These are phyloP conservation scores for Scopus umbretta DNA, from an alignment of 2,113 vertebrate genomes.

Conservation along the genomic window DNA sequence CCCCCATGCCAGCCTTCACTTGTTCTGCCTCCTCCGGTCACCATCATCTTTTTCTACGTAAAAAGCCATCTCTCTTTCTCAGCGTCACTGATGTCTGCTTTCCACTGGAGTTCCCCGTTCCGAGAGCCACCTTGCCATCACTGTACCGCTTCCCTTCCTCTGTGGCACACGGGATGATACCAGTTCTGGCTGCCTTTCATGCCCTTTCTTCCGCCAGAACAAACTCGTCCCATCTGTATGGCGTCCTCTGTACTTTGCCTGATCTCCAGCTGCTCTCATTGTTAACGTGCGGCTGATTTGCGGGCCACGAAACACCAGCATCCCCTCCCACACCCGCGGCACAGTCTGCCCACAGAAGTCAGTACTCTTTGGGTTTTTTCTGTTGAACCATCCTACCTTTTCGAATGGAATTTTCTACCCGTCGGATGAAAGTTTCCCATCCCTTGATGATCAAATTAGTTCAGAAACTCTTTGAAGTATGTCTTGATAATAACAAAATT, in stretches of 20 bases:
- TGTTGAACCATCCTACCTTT: background rate
- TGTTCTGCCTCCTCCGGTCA: rapidly evolving
- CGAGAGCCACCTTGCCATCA: background rate
- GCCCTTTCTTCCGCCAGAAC: background rate
- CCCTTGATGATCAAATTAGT: background rate
- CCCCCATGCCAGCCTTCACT: background rate
- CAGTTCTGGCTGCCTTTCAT: background rate
- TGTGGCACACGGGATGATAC: rapidly evolving
- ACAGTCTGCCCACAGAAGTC: background rate
- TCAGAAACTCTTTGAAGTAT: background rate
- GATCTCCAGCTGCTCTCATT: background rate
- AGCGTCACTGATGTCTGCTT: background rate
- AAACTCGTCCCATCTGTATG: background rate
- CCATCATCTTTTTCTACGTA: background rate
- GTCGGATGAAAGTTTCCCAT: background rate
- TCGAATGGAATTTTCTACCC: background rate
- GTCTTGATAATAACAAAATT: background rate
- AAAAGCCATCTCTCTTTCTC: background rate
- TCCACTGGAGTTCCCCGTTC: background rate
- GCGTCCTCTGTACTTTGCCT: background rate
- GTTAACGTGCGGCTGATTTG: rapidly evolving
- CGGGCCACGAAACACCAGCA: background rate
- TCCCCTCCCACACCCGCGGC: background rate
- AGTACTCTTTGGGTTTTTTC: background rate
- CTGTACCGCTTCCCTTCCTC: background rate